A percentile compares a stretch with the other conserved stretches of the same genome.
Conservation (phyloP, 2,797 vertebrate genomes). For the Enoplosus armatus region DNA sequence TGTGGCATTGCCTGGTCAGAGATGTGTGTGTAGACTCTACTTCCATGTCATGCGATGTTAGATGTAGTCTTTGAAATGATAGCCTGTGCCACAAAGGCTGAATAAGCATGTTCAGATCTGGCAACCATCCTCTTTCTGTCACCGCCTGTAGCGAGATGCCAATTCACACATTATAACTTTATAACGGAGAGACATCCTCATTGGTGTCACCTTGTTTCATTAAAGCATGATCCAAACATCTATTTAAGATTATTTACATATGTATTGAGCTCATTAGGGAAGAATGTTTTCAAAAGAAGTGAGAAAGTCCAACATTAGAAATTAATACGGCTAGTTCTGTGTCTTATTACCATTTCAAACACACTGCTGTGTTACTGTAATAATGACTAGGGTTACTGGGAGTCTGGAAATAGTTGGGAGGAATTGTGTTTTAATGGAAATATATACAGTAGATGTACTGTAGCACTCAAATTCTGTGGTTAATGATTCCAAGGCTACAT, state of each 20-base stretch:
- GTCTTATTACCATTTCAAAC: slow-evolving; percentile 58
- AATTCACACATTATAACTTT: slow-evolving; percentile 19
- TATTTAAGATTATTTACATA: slow-evolving; percentile 21
- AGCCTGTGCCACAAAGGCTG: slow-evolving; percentile 46
- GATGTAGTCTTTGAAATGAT: slow-evolving; percentile 40
- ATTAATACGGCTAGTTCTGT: slow-evolving; percentile 6
- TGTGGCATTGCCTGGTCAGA: neutral
- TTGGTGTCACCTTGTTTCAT: slow-evolving; percentile 40
- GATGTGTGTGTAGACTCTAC: neutral
- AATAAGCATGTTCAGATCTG: slow-evolving; percentile 55
- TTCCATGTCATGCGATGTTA: slow-evolving; percentile 30
- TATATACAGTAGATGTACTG: neutral
- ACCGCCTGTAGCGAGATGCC: slow-evolving; percentile 20
- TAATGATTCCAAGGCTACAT: neutral
- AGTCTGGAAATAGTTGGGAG: slow-evolving; percentile 32
- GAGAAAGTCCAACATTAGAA: slow-evolving; percentile 3
- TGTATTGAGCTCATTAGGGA: slow-evolving; percentile 34
- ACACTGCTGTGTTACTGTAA: slow-evolving; percentile 18
- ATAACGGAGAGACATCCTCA: slow-evolving; percentile 27
- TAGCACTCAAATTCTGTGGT: neutral
- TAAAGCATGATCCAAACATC: slow-evolving; percentile 6
- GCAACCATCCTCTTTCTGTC: slow-evolving; percentile 36
- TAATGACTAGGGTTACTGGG: slow-evolving; percentile 16
- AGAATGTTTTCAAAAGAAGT: neutral
- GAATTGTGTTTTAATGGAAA: slow-evolving; percentile 13